Conservation (phyloP, 2,797 vertebrate species). For the Calcarius lapponicus region DNA sequence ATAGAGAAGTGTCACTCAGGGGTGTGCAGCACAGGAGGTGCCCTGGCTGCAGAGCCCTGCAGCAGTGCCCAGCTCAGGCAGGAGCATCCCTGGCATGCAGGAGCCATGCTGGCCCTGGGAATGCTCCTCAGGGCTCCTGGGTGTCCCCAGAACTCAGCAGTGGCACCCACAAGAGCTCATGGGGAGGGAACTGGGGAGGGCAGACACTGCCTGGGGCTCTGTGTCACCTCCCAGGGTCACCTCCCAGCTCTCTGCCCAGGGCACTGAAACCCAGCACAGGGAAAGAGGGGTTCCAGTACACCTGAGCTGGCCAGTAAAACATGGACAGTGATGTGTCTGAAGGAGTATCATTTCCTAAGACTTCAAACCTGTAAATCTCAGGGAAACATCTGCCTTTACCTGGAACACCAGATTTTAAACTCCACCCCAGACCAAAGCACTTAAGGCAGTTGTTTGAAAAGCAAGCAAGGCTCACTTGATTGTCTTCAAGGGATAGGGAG, state of each 20-base stretch:
- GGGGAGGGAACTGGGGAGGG: background rate
- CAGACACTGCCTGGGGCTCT: background rate
- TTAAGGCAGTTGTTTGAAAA: background rate
- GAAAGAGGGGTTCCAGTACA: fast-evolving
- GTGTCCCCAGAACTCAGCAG: background rate
- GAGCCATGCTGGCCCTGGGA: background rate
- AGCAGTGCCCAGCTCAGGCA: background rate
- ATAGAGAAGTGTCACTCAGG: constrained; percentile 61
- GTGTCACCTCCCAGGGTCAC: background rate
- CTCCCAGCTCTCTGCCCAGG: background rate
- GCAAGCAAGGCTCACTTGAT: background rate
- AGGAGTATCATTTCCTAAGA: background rate
- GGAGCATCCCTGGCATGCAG: background rate
- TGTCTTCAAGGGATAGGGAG: background rate
- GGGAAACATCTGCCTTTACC: background rate
- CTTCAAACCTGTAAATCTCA: background rate
- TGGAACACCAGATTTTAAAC: background rate
- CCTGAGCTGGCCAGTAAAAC: background rate
- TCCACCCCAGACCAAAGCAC: background rate
- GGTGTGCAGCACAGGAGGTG: constrained; percentile 31
- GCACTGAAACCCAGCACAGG: background rate
- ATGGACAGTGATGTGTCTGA: background rate
- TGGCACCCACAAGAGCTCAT: background rate
- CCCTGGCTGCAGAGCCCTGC: constrained; percentile 22
- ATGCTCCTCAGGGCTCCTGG: background rate